A percentile compares a stretch with the other conserved stretches of the same genome.
phyloP scores from a whole-genome alignment of 2,888 invertebrate genomes.

The Reticulitermes lucifugus region DNA sequence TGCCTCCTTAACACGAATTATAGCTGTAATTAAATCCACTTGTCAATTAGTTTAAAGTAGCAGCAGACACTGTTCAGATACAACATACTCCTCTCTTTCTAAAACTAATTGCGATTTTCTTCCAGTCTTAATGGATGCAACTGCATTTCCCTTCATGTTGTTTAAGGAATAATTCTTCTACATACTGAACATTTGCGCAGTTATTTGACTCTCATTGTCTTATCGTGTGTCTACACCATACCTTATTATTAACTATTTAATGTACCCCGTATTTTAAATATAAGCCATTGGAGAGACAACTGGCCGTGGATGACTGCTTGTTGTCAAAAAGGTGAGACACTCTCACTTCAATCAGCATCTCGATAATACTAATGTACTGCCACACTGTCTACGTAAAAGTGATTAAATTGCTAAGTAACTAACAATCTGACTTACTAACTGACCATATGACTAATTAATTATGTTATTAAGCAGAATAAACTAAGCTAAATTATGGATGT shows the following conservation, averaged over 20 bases:
- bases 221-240: not conserved
- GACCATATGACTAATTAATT: too few species aligned
- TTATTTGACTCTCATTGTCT: not conserved
- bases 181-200: not conserved
- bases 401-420: too few species aligned
- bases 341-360: too few species aligned
- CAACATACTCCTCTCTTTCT: not conserved
- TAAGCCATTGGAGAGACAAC: too few species aligned
- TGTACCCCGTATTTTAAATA: not conserved
- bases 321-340: too few species aligned
- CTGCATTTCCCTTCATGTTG: not conserved
- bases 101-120: not conserved
- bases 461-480: too few species aligned
- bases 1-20: conserved; percentile 5
- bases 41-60: conserved; percentile 8
- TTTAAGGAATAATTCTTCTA: not conserved
- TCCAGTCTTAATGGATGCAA: not conserved
- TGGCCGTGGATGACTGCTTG: too few species aligned
- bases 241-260: not conserved
- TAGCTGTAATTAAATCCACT: conserved; percentile 7
- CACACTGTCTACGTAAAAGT: too few species aligned
- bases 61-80: not conserved
- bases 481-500: too few species aligned
- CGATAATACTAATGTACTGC: too few species aligned
- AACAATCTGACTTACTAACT: too few species aligned